Evolutionary conservation across 2,888 invertebrate species (phyloP).

Genomic region (Elaeidobius kamerunicus): DNA sequence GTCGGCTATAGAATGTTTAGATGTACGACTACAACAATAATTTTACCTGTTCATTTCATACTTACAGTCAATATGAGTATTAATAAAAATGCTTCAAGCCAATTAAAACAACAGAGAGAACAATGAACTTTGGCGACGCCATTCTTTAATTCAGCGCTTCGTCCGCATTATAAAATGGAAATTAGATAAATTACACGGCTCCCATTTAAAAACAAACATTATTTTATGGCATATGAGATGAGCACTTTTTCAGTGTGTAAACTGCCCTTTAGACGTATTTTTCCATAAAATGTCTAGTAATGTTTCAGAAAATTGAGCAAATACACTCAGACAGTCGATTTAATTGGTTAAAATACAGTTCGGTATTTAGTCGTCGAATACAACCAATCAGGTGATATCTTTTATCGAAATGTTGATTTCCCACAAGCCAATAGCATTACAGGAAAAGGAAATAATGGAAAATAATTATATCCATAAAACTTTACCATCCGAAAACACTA

Average conservation of each 20-base stretch:
- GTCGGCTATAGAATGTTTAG: no score
- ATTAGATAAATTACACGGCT: constrained; percentile 38
- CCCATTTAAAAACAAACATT: not conserved
- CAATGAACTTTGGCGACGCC: constrained; percentile 57
- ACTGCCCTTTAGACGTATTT: no score
- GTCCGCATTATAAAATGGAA: constrained; percentile 48
- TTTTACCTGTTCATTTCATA: no score
- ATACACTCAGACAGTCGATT: constrained; percentile 41
- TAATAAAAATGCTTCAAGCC: constrained; percentile 36
- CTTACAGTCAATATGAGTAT: not conserved
- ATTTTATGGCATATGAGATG: no score
- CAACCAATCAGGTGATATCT: constrained; percentile 54
- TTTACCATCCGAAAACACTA: not conserved
- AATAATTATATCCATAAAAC: not conserved
- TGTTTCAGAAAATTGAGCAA: constrained; percentile 18
- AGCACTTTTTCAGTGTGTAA: no score
- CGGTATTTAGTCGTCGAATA: constrained; percentile 51
- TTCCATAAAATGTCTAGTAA: no score
- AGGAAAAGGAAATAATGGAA: constrained; percentile 31
- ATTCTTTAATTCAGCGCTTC: constrained; percentile 54
- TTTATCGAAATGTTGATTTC: constrained; percentile 51
- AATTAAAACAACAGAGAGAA: constrained; percentile 49
- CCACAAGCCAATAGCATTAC: constrained; percentile 47
- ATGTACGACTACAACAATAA: not conserved
- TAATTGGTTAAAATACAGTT: constrained; percentile 54